A percentile compares a stretch with the other conserved stretches of the same genome.
Conservation (phyloP, 53 echinoderm and acorn worm species). For the Stichopus horrens region DNA sequence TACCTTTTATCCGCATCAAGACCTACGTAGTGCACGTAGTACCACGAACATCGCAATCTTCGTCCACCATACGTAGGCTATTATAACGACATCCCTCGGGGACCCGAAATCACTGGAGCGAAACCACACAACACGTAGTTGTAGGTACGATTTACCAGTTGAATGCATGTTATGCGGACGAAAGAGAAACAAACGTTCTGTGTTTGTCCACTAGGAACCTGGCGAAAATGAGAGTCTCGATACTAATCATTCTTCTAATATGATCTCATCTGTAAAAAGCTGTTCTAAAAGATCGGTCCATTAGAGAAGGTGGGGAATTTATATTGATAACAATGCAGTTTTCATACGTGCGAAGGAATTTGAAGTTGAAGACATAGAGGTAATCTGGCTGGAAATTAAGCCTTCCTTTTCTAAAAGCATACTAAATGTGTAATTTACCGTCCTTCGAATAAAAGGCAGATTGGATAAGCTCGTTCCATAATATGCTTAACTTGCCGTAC, state of each 20-base stretch:
- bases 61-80: too few relatives aligned
- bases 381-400: conserved; percentile 25
- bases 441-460: neutral
- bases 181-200: neutral
- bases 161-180: conserved; percentile 1
- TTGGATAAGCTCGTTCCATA: neutral
- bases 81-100: too few relatives aligned
- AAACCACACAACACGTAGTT: neutral
- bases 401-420: neutral
- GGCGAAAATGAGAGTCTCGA: neutral
- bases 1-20: too few relatives aligned
- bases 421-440: conserved; percentile 1
- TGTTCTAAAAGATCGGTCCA: neutral
- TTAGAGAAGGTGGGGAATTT: conserved; percentile 3
- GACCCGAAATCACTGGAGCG: neutral
- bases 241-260: neutral
- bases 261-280: too few relatives aligned
- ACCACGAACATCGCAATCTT: too few relatives aligned
- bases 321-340: neutral
- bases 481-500: neutral
- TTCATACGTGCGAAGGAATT: neutral
- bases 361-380: conserved; percentile 10
- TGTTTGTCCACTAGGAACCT: neutral
- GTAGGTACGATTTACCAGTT: neutral
- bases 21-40: too few relatives aligned